Evolutionary conservation across 2,888 invertebrate species (phyloP).

Genomic region (Himalopsyche kuldschensis): DNA sequence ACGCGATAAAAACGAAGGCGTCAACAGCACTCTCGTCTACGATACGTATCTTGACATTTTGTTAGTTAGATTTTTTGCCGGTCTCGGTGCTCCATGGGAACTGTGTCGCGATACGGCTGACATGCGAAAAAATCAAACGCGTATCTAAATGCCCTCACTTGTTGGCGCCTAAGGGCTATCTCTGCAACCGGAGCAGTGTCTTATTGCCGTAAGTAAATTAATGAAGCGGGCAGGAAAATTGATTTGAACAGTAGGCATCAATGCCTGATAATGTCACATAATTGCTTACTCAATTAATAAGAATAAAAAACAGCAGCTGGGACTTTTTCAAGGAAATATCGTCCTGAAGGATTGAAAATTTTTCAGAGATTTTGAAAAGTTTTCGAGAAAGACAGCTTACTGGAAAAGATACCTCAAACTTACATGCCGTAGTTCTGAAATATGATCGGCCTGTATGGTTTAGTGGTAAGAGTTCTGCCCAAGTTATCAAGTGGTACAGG

Average conservation of each 20-base stretch:
- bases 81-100: neutral
- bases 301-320: too few species aligned
- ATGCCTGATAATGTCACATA: too few species aligned
- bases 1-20: neutral
- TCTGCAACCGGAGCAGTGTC: neutral
- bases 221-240: neutral
- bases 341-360: neutral
- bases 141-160: neutral
- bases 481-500: too few species aligned
- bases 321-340: too few species aligned
- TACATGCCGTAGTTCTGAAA: too few species aligned
- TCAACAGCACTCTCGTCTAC: neutral
- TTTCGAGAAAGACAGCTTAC: too few species aligned
- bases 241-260: neutral
- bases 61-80: neutral
- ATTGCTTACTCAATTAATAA: too few species aligned
- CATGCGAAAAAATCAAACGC: neutral
- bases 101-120: neutral
- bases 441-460: too few species aligned
- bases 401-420: too few species aligned
- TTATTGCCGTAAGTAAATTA: neutral
- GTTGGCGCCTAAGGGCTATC: neutral
- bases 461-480: too few species aligned
- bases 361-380: neutral
- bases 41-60: neutral